phyloP scores from a whole-genome alignment of 2,797 vertebrate genomes.

The Propithecus deckenii region DNA sequence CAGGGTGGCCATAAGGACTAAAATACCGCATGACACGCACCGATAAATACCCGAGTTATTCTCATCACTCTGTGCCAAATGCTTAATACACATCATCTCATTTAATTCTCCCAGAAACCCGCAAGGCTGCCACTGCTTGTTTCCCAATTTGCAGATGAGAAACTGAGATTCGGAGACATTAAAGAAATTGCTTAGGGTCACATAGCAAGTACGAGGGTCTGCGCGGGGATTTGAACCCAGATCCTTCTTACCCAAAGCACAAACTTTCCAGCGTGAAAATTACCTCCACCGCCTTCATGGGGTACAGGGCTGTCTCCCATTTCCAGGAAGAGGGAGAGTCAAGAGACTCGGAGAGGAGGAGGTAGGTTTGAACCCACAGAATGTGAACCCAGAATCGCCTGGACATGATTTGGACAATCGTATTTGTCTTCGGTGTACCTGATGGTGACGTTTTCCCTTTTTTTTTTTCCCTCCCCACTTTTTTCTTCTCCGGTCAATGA shows the following conservation, averaged over 20 bases:
- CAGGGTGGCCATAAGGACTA: neutral
- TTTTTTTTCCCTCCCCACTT: neutral
- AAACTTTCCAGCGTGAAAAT: neutral
- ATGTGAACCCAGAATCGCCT: neutral
- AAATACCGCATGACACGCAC: neutral
- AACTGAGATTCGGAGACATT: neutral
- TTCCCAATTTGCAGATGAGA: neutral
- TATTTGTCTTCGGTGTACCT: neutral
- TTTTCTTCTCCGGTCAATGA: slow-evolving; percentile 80
- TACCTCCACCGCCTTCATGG: neutral
- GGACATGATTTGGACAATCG: neutral
- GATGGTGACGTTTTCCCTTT: slow-evolving; percentile 44
- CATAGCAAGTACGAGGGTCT: neutral
- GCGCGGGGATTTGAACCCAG: neutral
- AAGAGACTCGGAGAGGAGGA: neutral
- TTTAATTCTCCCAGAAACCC: neutral
- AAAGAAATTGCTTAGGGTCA: neutral
- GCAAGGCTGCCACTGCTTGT: neutral
- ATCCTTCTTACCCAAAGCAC: neutral
- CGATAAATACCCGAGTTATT: neutral
- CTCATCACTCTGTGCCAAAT: neutral
- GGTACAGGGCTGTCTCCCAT: neutral
- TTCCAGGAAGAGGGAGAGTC: neutral
- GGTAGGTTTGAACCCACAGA: neutral
- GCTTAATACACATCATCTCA: neutral